Conservation (phyloP, 2,797 vertebrate genomes). For the Gila robusta region DNA sequence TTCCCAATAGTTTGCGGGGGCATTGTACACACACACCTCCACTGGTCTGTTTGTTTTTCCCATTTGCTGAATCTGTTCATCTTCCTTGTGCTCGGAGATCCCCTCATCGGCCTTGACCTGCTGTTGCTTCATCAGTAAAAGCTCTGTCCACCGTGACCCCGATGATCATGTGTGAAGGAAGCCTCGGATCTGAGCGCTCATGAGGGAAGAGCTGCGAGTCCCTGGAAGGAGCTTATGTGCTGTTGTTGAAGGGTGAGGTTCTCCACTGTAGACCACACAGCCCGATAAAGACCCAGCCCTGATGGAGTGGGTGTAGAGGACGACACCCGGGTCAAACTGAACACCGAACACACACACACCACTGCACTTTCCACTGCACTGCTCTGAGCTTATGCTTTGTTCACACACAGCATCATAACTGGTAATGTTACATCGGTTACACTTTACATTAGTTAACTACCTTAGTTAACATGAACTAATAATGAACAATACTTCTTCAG, state of each 20-base stretch:
- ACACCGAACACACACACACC: not conserved
- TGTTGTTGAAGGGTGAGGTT: constrained; percentile 86
- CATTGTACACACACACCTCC: constrained; percentile 23
- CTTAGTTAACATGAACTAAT: too few relatives aligned
- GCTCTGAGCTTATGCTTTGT: not conserved
- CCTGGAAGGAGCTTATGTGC: constrained; percentile 68
- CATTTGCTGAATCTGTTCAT: constrained; percentile 57
- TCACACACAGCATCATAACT: not conserved
- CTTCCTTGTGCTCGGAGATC: not conserved
- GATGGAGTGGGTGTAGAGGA: constrained; percentile 65
- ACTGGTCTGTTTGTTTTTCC: constrained; percentile 62
- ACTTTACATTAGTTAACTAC: too few relatives aligned
- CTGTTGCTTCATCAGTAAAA: constrained; percentile 68
- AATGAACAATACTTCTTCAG: too few relatives aligned
- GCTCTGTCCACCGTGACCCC: constrained; percentile 58
- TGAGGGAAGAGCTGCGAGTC: constrained; percentile 68
- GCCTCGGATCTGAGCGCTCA: constrained; percentile 63
- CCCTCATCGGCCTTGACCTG: constrained; percentile 60
- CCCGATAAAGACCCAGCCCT: constrained; percentile 79
- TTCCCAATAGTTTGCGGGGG: not conserved
- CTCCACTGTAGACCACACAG: constrained; percentile 81
- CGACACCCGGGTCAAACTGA: constrained; percentile 48
- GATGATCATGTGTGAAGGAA: constrained; percentile 40
- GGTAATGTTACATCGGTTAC: not conserved
- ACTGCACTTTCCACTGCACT: not conserved